A percentile compares a stretch with the other conserved stretches of the same genome.
Conservation (phyloP, 2,888 invertebrate species). For the Shargacucullia verbasci region DNA sequence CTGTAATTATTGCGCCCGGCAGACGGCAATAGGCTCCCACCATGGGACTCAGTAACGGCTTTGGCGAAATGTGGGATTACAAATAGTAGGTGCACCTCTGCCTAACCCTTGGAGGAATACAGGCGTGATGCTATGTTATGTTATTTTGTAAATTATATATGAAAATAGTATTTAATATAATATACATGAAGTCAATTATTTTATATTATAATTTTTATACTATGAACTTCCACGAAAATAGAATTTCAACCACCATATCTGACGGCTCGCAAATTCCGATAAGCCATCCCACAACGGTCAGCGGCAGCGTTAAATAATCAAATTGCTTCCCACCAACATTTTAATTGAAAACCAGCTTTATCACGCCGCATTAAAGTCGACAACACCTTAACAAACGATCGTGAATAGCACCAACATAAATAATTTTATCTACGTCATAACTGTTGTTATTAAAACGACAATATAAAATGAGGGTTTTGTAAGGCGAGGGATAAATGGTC, state of each 20-base stretch:
- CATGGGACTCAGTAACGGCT: too few species aligned
- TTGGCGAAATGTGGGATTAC: too few species aligned
- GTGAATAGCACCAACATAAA: constrained; percentile 35
- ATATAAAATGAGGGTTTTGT: constrained; percentile 46
- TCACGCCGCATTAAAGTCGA: constrained; percentile 3
- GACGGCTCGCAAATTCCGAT: constrained; percentile 23
- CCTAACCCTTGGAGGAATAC: too few species aligned
- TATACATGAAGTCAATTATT: too few species aligned
- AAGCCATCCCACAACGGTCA: constrained; percentile 37
- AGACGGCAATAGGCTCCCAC: too few species aligned
- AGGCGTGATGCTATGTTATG: too few species aligned
- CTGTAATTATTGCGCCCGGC: too few species aligned
- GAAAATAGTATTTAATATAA: too few species aligned
- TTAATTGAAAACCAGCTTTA: constrained; percentile 20
- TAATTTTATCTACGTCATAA: constrained; percentile 45
- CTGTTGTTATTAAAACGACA: constrained; percentile 50
- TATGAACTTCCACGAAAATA: neutral
- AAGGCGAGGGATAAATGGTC: constrained; percentile 29
- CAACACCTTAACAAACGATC: constrained; percentile 9
- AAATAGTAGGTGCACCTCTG: too few species aligned
- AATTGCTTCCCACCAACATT: constrained; percentile 25
- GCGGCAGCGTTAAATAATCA: constrained; percentile 43
- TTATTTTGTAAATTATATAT: too few species aligned
- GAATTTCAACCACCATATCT: constrained; percentile 27
- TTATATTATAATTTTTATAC: too few species aligned